A percentile compares a stretch with the other conserved stretches of the same genome.
Evolutionary conservation across 2,888 invertebrate species (phyloP).

Genomic region (Lepidocyrtoides sp.): DNA sequence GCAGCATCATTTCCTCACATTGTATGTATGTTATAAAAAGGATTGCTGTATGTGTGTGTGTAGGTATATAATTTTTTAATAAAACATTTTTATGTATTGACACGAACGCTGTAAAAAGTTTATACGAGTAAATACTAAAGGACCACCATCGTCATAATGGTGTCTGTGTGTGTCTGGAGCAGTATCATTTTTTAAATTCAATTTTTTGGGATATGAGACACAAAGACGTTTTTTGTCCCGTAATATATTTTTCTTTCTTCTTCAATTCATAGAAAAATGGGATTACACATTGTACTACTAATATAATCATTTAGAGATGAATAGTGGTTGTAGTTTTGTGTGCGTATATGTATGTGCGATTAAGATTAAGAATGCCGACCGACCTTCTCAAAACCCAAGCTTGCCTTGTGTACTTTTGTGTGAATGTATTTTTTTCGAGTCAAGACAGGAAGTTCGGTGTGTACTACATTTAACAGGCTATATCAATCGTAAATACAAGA

Average conservation of each 20-base stretch:
- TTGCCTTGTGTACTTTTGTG: not conserved
- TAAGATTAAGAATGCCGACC: too few species aligned
- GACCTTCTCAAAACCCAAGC: constrained; percentile 55
- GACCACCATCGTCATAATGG: constrained; percentile 53
- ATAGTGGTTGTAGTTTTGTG: not conserved
- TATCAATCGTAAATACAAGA: constrained; percentile 45
- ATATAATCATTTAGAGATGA: constrained; percentile 42
- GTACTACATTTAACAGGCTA: constrained; percentile 70
- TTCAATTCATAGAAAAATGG: constrained; percentile 58
- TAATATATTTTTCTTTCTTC: not conserved
- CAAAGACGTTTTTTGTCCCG: not conserved
- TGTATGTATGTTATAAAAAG: not conserved
- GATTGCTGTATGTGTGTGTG: not conserved
- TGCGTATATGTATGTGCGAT: not conserved
- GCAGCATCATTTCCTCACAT: not conserved
- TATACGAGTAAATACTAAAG: not conserved
- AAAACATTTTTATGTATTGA: constrained; percentile 58
- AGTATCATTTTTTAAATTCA: not conserved
- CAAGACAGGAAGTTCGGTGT: constrained; percentile 78
- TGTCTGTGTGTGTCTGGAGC: not conserved
- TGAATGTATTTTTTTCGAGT: constrained; percentile 52
- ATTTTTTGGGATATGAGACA: not conserved
- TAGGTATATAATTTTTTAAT: not conserved
- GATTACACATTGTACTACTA: constrained; percentile 54
- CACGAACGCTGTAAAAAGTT: constrained; percentile 23